phyloP scores from a whole-genome alignment of 2,113 vertebrate species.

The Rhynchopsitta pachyrhyncha region DNA sequence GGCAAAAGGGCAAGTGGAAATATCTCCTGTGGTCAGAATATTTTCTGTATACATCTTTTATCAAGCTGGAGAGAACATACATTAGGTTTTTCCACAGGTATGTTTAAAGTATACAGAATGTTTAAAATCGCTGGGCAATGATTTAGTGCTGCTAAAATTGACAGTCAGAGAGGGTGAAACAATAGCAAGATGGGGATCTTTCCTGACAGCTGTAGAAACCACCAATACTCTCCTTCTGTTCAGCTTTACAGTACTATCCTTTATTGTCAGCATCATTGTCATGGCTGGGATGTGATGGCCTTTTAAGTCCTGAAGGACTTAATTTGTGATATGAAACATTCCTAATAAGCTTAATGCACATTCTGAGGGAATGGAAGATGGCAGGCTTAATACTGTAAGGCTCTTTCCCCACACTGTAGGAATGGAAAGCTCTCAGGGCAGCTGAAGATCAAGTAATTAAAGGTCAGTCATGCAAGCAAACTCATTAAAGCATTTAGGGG shows the following conservation, averaged over 20 bases:
- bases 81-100: neutral
- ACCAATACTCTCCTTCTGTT: neutral
- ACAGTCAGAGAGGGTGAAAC: neutral
- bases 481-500: neutral
- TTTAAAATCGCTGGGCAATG: neutral
- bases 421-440: neutral
- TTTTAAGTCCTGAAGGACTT: neutral
- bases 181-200: neutral
- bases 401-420: neutral
- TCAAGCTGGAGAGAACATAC: neutral
- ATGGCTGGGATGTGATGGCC: neutral
- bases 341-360: neutral
- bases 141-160: neutral
- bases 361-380: neutral
- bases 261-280: neutral
- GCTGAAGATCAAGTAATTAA: neutral
- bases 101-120: neutral
- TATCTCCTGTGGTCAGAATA: neutral
- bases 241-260: neutral
- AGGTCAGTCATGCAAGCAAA: neutral
- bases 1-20: neutral
- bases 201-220: neutral
- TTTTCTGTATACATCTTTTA: neutral
- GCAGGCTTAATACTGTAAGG: neutral
- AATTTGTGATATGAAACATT: slow-evolving; percentile 21